Conservation (phyloP, 2,113 vertebrate genomes). For the Prunella fulvescens region DNA sequence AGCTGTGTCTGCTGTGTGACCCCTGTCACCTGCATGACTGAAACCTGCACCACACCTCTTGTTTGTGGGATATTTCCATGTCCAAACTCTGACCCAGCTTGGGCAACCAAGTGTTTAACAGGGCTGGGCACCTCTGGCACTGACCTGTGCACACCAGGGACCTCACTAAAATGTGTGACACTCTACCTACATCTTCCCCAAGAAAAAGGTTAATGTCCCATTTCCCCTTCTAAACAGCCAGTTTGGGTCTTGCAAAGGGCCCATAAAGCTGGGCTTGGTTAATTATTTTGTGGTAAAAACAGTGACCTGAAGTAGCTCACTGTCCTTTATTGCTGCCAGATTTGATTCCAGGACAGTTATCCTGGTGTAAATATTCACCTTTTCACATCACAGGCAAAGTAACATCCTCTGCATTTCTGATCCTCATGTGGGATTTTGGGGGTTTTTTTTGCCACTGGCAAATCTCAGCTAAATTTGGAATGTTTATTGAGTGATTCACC, state of each 20-base stretch:
- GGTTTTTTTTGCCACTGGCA: background rate
- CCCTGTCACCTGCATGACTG: background rate
- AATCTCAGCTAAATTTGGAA: background rate
- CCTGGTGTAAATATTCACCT: background rate
- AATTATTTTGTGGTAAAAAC: constrained; percentile 12
- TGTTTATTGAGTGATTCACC: constrained; percentile 4
- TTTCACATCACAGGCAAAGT: background rate
- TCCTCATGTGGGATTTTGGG: background rate
- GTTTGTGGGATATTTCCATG: background rate
- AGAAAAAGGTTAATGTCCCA: background rate
- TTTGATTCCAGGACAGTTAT: background rate
- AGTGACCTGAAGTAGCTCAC: background rate
- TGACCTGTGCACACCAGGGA: background rate
- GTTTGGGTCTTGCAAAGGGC: background rate
- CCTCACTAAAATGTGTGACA: background rate
- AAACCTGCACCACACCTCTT: background rate
- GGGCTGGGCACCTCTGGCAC: background rate
- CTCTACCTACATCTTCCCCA: background rate
- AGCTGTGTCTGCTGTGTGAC: background rate
- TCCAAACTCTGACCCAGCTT: background rate
- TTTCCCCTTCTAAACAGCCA: background rate
- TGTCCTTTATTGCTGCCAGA: constrained; percentile 1
- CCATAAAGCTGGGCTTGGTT: constrained; percentile 1
- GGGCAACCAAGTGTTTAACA: background rate
- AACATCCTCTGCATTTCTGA: background rate